These are phyloP conservation scores for Rhamnusium bicolor DNA, from an alignment of 2,888 invertebrate genomes.

Conservation along the genomic window DNA sequence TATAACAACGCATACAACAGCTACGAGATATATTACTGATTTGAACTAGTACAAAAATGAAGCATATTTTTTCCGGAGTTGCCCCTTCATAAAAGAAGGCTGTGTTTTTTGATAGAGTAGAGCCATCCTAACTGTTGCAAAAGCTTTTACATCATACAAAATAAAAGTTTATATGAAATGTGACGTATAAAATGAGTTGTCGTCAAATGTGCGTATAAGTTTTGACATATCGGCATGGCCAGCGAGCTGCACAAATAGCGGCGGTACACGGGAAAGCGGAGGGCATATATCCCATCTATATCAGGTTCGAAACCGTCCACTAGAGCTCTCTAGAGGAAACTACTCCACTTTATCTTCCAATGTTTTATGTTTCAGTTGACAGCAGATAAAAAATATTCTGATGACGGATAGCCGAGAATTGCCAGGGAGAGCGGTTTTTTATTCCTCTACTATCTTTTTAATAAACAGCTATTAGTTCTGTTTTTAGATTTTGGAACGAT, in stretches of 20 bases:
- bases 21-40: too few species aligned
- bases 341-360: conserved; percentile 70
- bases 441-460: conserved; percentile 67
- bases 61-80: not conserved
- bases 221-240: conserved; percentile 49
- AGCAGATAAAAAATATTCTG: conserved; percentile 71
- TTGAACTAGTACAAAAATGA: too few species aligned
- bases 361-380: conserved; percentile 71
- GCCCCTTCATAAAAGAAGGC: not conserved
- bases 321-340: conserved; percentile 69
- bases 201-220: conserved; percentile 47
- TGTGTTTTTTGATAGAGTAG: not conserved
- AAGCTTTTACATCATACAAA: conserved; percentile 21
- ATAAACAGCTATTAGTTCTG: conserved; percentile 68
- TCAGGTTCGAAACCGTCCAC: conserved; percentile 61
- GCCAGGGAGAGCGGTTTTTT: conserved; percentile 64
- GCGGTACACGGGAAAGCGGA: conserved; percentile 35
- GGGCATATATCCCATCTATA: conserved; percentile 62
- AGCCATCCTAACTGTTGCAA: conserved; percentile 6
- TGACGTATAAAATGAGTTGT: conserved; percentile 45
- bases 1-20: too few species aligned
- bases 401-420: conserved; percentile 69
- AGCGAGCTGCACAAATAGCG: conserved; percentile 34
- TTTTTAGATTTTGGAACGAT: conserved; percentile 56
- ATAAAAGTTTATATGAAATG: conserved; percentile 32